Percentiles rank a stretch among this genome's conserved stretches.
Conservation (phyloP, 2,888 invertebrate genomes). For the Tanypteryx hageni region DNA sequence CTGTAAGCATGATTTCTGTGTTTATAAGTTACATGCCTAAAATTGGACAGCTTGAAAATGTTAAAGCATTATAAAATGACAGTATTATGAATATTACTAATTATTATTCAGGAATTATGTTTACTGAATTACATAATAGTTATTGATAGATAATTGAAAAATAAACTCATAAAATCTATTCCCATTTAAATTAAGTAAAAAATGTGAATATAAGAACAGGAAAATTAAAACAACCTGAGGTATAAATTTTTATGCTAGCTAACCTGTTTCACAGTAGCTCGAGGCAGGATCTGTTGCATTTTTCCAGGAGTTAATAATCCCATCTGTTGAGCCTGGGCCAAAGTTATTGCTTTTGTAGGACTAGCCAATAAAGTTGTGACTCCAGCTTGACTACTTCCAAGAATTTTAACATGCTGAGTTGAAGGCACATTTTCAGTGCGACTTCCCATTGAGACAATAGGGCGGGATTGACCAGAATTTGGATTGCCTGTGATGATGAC, state of each 20-base stretch:
- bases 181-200: too few species aligned
- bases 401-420: slow-evolving; percentile 61
- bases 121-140: too few species aligned
- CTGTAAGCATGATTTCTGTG: too few species aligned
- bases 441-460: slow-evolving; percentile 59
- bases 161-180: too few species aligned
- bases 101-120: too few species aligned
- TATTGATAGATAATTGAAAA: too few species aligned
- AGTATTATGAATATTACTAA: too few species aligned
- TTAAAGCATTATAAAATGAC: too few species aligned
- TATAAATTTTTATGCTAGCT: background rate
- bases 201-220: too few species aligned
- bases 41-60: too few species aligned
- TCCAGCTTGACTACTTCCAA: slow-evolving; percentile 61
- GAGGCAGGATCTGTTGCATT: slow-evolving; percentile 75
- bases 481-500: slow-evolving; percentile 74
- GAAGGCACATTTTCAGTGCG: slow-evolving; percentile 43
- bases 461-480: slow-evolving; percentile 65
- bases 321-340: slow-evolving; percentile 82
- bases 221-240: too few species aligned
- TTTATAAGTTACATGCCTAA: too few species aligned
- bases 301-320: slow-evolving; percentile 77
- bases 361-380: slow-evolving; percentile 68
- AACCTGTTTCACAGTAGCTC: slow-evolving; percentile 70
- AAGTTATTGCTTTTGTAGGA: slow-evolving; percentile 80